Percentiles rank a stretch among this genome's conserved stretches.
These are phyloP conservation scores for Camponotus fellah DNA, from an alignment of 2,888 invertebrate genomes.

Conservation along the genomic window DNA sequence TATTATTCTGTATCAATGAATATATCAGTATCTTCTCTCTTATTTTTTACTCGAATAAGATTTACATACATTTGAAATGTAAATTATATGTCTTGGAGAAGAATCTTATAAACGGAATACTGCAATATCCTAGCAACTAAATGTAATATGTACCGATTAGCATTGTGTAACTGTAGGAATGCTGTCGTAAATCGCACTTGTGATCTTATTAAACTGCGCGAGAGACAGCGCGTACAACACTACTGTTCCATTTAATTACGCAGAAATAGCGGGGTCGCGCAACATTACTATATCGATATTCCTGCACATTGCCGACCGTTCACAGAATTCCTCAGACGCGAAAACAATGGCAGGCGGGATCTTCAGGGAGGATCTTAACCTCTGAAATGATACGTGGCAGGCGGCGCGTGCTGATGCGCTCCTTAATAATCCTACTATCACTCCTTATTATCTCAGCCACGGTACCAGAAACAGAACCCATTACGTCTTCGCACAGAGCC, in stretches of 20 bases:
- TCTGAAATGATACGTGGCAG: constrained; percentile 57
- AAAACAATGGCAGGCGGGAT: constrained; percentile 47
- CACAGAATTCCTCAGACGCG: neutral
- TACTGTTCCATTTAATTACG: constrained; percentile 51
- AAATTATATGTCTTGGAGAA: neutral
- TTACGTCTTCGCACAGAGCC: constrained; percentile 71
- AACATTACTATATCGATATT: constrained; percentile 34
- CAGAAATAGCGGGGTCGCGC: neutral
- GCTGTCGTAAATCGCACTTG: neutral
- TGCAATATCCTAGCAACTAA: neutral
- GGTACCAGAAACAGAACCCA: constrained; percentile 73
- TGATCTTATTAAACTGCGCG: constrained; percentile 1
- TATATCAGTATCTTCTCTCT: neutral
- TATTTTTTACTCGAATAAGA: neutral
- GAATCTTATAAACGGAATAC: neutral
- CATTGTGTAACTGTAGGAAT: neutral
- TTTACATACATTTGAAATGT: too few relatives aligned
- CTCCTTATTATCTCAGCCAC: constrained; percentile 77
- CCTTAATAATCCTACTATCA: constrained; percentile 78
- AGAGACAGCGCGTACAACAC: neutral
- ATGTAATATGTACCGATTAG: neutral
- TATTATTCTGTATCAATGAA: neutral
- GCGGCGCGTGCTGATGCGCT: constrained; percentile 71
- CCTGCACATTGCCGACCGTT: constrained; percentile 13
- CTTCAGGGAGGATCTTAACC: constrained; percentile 57